A percentile compares a stretch with the other conserved stretches of the same genome.
phyloP scores from a whole-genome alignment of 2,113 vertebrate genomes.

The Tetrax tetrax region DNA sequence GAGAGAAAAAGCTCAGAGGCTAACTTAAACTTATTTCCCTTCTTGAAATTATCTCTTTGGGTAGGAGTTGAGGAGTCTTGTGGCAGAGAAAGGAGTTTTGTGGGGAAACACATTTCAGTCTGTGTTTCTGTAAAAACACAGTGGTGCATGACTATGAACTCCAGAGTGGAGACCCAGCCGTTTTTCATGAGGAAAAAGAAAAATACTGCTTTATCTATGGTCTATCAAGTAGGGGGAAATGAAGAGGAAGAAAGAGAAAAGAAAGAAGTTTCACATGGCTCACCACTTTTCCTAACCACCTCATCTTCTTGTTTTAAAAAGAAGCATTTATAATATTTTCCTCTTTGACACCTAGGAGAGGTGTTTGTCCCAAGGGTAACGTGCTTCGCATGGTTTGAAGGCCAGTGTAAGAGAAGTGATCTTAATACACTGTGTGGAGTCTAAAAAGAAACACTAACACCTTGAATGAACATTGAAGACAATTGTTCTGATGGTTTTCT shows the following conservation, averaged over 20 bases:
- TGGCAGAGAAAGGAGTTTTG: background rate
- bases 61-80: background rate
- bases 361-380: background rate
- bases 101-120: background rate
- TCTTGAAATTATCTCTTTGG: background rate
- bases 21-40: conserved; percentile 10
- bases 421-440: background rate
- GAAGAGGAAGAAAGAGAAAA: background rate
- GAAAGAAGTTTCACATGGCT: background rate
- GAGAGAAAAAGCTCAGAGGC: background rate
- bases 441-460: background rate
- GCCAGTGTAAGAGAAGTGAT: background rate
- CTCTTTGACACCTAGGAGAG: background rate
- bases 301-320: background rate
- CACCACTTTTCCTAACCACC: background rate
- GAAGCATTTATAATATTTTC: background rate
- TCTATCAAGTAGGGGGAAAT: background rate
- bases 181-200: background rate
- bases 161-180: background rate
- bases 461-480: background rate
- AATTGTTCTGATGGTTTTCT: background rate
- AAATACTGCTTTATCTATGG: background rate
- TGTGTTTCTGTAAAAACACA: background rate
- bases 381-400: background rate
- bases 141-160: background rate